Base-by-base conservation (phyloP, 1,140 invertebrate species). In the Melipona quadrifasciata region DNA sequence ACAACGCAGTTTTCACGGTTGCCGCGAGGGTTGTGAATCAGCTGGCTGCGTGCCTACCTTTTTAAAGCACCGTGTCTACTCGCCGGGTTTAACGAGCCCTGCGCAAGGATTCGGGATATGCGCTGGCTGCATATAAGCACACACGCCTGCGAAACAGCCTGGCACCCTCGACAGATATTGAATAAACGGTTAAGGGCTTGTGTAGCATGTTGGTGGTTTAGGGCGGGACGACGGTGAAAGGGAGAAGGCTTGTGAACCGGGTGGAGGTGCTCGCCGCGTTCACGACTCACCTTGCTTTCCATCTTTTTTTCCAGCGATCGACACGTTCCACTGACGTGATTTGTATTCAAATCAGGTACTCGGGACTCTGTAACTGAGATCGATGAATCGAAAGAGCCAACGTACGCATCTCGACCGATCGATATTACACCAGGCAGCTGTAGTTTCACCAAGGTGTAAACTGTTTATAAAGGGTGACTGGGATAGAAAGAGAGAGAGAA, bases 141-240 rank as follows among this genome's bases (percentile, higher is more conserved):
- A 78, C 72, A 73, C 17, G 68, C n/a, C 16, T n/a, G 16, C 31
- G 27, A 47, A 73, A 73, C 77, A 85, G 86, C 73, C n/a, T 78
- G 68, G 77, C 6, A 47, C 81, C 87, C 87, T 89, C 87, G 85
- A 80, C 89, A 85, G 89, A 90, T 90, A 90, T 89, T 90, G 89
- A 90, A 90, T 90, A 89, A 90, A 89, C 89, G 89, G 84, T 89
- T 89, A 86, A 89, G 89, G 82, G 87, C 82, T 85, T 87, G 85
- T 87, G 72, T 74, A 90, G 81, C 82, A 85, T 89, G 87, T 89
- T 90, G 87, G 87, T 76, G 89, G 87, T 90, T 89, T 87, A 78
- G 70, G 79, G 80, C 79, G 82, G 76, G 67, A 61, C 80, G 75
- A 80, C 31, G 34, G 74, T 70, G 74, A 67, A 55, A 51, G 55